Conservation (phyloP, 23 tunicate species). For the Halocynthia roretzi region DNA sequence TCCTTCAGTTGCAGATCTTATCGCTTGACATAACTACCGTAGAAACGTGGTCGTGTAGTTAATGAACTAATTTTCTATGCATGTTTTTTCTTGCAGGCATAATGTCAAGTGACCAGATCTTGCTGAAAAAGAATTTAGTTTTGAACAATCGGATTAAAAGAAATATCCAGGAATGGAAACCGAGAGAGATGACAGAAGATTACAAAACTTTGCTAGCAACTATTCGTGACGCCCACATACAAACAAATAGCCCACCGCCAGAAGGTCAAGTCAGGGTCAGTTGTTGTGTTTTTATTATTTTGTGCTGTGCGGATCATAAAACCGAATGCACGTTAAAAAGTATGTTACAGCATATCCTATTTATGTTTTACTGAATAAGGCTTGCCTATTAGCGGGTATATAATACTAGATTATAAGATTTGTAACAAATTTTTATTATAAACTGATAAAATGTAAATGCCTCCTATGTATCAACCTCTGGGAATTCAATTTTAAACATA, state of each 20-base stretch:
- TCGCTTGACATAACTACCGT: no score
- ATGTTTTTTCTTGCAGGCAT: constrained; percentile 47
- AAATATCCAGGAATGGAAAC: constrained; percentile 52
- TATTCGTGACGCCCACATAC: constrained; percentile 44
- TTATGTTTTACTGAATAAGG: no score
- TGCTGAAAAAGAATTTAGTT: constrained; percentile 61
- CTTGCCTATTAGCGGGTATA: no score
- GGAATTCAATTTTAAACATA: no score
- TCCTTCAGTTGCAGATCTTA: no score
- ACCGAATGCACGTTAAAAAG: background rate
- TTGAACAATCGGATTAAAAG: constrained; percentile 69
- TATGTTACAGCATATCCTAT: background rate
- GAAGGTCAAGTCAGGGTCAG: constrained; percentile 50
- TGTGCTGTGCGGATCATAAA: background rate
- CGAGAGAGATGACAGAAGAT: constrained; percentile 36
- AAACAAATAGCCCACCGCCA: constrained; percentile 58
- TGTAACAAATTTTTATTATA: no score
- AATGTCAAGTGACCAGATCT: constrained; percentile 73
- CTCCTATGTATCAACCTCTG: background rate
- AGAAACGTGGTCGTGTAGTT: no score
- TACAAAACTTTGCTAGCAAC: constrained; percentile 31
- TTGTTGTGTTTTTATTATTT: background rate
- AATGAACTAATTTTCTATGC: no score
- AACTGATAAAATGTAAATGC: no score
- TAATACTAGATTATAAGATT: no score